A percentile compares a stretch with the other conserved stretches of the same genome.
Conservation (phyloP, 2,888 invertebrate species). For the Tetrapedia diversipes region DNA sequence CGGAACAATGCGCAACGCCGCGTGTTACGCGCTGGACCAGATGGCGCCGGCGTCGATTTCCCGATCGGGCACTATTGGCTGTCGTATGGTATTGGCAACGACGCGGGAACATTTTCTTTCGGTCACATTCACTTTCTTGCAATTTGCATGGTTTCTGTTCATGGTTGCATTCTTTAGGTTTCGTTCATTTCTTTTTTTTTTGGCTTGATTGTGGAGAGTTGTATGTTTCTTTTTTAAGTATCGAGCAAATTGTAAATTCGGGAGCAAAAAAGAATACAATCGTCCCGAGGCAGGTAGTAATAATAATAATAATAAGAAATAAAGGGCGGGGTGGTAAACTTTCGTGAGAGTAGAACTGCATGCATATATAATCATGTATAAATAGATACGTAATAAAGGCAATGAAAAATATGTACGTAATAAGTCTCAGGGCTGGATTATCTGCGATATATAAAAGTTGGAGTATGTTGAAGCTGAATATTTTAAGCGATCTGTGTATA, state of each 20-base stretch:
- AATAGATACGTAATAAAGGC: conserved; percentile 67
- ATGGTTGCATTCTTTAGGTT: conserved; percentile 29
- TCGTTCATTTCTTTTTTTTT: conserved; percentile 23
- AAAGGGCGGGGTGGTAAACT: conserved; percentile 43
- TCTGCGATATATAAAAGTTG: conserved; percentile 64
- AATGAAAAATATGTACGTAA: conserved; percentile 62
- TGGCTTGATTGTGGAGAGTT: conserved; percentile 25
- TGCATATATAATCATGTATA: conserved; percentile 73
- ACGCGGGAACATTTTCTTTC: conserved; percentile 62
- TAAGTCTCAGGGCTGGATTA: conserved; percentile 63
- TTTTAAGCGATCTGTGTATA: conserved; percentile 75
- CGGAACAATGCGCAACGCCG: conserved; percentile 57
- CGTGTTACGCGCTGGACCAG: neutral
- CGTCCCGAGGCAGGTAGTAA: conserved; percentile 64
- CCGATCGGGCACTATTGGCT: neutral
- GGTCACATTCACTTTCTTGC: conserved; percentile 40
- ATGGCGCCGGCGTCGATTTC: neutral
- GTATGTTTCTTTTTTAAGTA: conserved; percentile 22
- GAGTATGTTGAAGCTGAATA: conserved; percentile 72
- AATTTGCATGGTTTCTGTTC: conserved; percentile 33
- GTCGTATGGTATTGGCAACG: conserved; percentile 55
- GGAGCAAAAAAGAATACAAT: conserved; percentile 54
- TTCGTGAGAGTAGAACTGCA: conserved; percentile 74
- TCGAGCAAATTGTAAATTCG: conserved; percentile 56
- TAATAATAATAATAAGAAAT: conserved; percentile 35